Evolutionary conservation across 2,888 invertebrate genomes (phyloP).

Genomic region (Lottia scabra): DNA sequence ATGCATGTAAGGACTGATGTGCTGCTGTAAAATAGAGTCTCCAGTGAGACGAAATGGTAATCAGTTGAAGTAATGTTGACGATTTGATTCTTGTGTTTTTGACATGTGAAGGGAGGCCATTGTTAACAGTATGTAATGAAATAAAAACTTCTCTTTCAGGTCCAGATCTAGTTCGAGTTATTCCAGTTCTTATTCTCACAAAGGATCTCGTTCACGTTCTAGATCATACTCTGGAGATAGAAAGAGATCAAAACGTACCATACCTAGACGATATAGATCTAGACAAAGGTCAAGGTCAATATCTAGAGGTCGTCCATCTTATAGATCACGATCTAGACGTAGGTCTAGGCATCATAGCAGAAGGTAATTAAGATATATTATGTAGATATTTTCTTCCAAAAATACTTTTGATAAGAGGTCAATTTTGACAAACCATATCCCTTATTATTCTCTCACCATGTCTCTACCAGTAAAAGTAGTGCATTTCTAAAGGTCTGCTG

Average conservation of each 20-base stretch:
- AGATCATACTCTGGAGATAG: conserved; percentile 33
- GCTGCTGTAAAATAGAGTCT: background rate
- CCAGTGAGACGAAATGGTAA: too few species aligned
- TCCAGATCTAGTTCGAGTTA: conserved; percentile 26
- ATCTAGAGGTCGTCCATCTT: conserved; percentile 10
- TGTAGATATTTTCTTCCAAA: too few species aligned
- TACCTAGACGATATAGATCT: conserved; percentile 12
- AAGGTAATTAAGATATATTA: conserved; percentile 10
- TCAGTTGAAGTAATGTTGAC: too few species aligned
- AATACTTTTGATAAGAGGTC: too few species aligned
- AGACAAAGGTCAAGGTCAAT: conserved; percentile 36
- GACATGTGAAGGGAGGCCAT: background rate
- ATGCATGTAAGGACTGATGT: background rate
- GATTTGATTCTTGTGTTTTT: too few species aligned
- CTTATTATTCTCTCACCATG: too few species aligned
- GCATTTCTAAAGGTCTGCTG: too few species aligned
- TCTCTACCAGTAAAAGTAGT: too few species aligned
- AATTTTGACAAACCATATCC: too few species aligned
- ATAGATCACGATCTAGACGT: conserved; percentile 12
- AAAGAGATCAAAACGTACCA: background rate
- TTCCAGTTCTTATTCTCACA: conserved; percentile 29
- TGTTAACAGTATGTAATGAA: background rate
- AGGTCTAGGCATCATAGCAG: conserved; percentile 16
- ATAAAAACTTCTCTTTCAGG: background rate
- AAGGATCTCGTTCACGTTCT: conserved; percentile 39